A percentile compares a stretch with the other conserved stretches of the same genome.
Conservation (phyloP, 2,797 vertebrate species). For the Rhincodon typus region DNA sequence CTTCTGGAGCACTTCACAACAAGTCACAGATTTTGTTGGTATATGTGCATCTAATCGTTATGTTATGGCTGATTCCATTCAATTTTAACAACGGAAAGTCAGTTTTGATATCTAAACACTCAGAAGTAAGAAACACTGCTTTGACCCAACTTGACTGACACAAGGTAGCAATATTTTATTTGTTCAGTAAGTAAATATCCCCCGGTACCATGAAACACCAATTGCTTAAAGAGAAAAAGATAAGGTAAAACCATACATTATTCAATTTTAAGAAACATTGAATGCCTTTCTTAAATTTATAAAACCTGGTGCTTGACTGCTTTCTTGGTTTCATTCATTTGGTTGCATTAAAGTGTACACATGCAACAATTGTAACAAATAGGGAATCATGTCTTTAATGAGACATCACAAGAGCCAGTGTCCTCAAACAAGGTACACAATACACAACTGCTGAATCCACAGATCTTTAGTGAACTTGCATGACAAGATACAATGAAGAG, state of each 20-base stretch:
- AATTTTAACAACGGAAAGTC: not conserved
- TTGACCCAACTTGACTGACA: not conserved
- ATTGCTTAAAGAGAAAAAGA: not conserved
- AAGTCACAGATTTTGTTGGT: not conserved
- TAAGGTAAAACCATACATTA: not conserved
- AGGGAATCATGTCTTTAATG: not conserved
- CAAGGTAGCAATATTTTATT: not conserved
- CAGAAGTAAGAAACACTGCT: not conserved
- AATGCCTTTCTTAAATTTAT: not conserved
- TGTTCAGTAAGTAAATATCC: not conserved
- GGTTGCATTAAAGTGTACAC: not conserved
- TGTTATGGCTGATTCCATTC: not conserved
- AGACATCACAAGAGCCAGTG: not conserved
- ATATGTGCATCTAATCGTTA: not conserved
- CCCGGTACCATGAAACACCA: not conserved
- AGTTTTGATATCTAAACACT: not conserved
- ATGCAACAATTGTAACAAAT: not conserved
- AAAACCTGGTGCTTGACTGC: not conserved
- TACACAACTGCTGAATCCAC: not conserved
- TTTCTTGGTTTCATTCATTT: not conserved
- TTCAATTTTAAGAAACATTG: not conserved
- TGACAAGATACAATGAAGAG: too few species aligned
- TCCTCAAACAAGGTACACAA: not conserved
- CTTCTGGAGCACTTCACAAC: not conserved
- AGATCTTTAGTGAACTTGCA: too few species aligned